Base-by-base conservation (phyloP, 2,113 vertebrate species). In the Petrocephalus microphthalmus region DNA sequence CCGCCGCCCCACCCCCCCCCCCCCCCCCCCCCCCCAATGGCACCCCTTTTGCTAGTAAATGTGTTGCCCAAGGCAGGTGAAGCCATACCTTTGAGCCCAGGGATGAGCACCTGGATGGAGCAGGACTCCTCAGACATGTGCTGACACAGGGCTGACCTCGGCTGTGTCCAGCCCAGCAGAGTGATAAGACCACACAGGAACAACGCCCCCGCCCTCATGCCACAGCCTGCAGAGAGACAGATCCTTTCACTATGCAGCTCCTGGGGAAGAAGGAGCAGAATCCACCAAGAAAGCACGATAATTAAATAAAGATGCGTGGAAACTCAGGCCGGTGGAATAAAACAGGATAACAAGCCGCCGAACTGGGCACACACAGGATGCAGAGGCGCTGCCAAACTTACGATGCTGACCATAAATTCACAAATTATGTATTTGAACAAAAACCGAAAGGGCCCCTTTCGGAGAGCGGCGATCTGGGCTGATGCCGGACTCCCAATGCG, bases 51-150 rank as follows among this genome's bases (percentile, higher is more conserved):
- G n/a, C 8, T 29, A 64, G 1, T 29, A 25, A 64, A 11, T 29
- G n/a, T 10, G 13, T 11, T 64, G 10, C 60, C 60, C 60, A 64
- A 37, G 29, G 15, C 29, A 74, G 67, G 67, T 17, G 13, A 25
- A 64, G 7, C 33, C 33, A 37, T 57, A 97, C 98, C 98, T 99
- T 99, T 99, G 90, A 99, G 97, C 93, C 98, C 98, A 0, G 98
- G 98, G 89, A 99, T 97, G 22, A 99, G 97, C 91, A 99, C 97
- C 92, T 99, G 98, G 93, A 99, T 94, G 7, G 97, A 97, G 93
- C 98, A 99, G 90, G 97, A 93, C 3, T 99, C 98, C 1, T 99
- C 98, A 87, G 94, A 89, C 52, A 96, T 93, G 60, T 96, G 96
- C 93, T 99, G 97, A 93, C 96, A 93, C 91, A 92, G 85, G 60